A percentile compares a stretch with the other conserved stretches of the same genome.
Conservation (phyloP, 2,888 invertebrate species). For the Auanema freiburgensis region DNA sequence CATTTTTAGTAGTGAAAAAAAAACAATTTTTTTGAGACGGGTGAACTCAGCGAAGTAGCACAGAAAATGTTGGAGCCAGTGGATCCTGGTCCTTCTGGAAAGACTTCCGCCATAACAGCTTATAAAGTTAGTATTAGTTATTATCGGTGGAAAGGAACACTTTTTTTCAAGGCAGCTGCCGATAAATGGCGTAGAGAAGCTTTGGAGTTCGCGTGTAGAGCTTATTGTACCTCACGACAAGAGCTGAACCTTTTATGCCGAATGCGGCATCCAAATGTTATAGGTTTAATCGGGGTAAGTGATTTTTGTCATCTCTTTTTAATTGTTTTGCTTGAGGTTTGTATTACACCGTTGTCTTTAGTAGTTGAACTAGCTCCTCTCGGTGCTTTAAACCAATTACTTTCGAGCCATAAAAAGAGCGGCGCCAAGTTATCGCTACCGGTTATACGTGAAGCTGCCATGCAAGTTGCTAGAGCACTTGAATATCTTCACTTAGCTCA, state of each 20-base stretch:
- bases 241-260: conserved; percentile 85
- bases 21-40: conserved; percentile 20
- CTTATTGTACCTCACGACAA: conserved; percentile 83
- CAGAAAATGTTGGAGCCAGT: conserved; percentile 95
- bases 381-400: conserved; percentile 82
- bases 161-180: conserved; percentile 72
- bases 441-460: conserved; percentile 80
- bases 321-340: conserved; percentile 71
- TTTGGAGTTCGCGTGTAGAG: conserved; percentile 86
- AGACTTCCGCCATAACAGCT: conserved; percentile 75
- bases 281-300: conserved; percentile 75
- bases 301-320: background rate
- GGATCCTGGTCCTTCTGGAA: conserved; percentile 77
- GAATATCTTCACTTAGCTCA: conserved; percentile 90
- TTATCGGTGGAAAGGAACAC: too few relatives aligned
- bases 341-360: conserved; percentile 83
- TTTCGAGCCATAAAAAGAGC: conserved; percentile 82
- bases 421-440: conserved; percentile 81
- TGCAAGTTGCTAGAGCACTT: conserved; percentile 88
- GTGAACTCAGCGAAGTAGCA: conserved; percentile 74
- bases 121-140: conserved; percentile 68
- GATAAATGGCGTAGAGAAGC: conserved; percentile 93
- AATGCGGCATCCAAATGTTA: conserved; percentile 86
- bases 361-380: conserved; percentile 87
- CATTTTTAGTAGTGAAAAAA: background rate